Base-by-base conservation (phyloP, 2,797 vertebrate species). In the Podargus strigoides region DNA sequence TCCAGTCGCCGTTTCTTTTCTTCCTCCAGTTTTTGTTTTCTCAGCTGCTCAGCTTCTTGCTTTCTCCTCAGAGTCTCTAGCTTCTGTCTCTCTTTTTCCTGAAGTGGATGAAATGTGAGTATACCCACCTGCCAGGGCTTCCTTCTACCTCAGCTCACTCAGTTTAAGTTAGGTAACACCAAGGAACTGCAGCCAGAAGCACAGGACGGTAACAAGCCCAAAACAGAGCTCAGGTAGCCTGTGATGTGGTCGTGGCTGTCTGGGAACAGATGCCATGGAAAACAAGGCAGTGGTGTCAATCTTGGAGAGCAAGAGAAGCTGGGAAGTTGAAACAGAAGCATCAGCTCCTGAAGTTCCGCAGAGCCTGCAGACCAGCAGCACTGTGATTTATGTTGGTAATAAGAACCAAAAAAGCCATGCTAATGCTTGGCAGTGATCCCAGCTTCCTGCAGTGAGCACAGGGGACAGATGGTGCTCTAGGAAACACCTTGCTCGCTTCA, bases 11-110 rank as follows among this genome's bases (percentile, higher is more conserved):
- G 98, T 77, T 97, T 99, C 96, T 98, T 99, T 55, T 99, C 99
- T 74, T 99, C 99, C 82, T 99, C 99, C 95, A 99, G 96, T 91
- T 99, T 99, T 90, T 98, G 98, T 93, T 98, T 98, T 46, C 99
- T 98, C 68, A 99, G 98, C 79, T 98, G 97, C 94, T 99, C 99
- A 0, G 98, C 99, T 90, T 99, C 99, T 84, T 98, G 98, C 92
- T 99, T 99, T 93, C 98, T 99, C 89, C 98, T 98, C 36, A 99
- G 97, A 30, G 97, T 97, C 89, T 99, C 99, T 60, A 99, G 97
- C 59, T 99, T 99, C 94, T 98, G 96, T 9, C 98, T 98, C 90
- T 99, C 99, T 89, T 98, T 98, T 89, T 98, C 98, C 98, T 99
- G 93, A 23, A n/a, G 32, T 17, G 32, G 23, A 50, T 34, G 32